Evolutionary conservation across 1,140 invertebrate genomes (phyloP).

Genomic region (Metopolophium dirhodum): DNA sequence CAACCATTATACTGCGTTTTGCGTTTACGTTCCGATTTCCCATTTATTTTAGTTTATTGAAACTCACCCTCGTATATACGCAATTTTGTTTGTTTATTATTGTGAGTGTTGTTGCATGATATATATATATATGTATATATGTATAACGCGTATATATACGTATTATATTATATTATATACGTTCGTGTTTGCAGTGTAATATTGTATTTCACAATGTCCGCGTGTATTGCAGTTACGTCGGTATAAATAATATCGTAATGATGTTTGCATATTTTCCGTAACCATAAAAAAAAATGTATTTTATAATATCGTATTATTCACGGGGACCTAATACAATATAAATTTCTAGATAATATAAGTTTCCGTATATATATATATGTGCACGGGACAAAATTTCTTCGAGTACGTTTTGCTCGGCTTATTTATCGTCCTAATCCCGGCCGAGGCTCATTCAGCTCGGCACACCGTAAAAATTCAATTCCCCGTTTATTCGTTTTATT

Average conservation of each 20-base stretch:
- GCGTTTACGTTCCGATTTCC: background rate
- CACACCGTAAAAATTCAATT: slow-evolving; percentile 54
- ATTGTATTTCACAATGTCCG: slow-evolving; percentile 17
- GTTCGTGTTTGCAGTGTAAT: background rate
- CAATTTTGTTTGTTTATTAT: slow-evolving; percentile 30
- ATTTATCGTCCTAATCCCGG: slow-evolving; percentile 50
- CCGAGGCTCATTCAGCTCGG: slow-evolving; percentile 46
- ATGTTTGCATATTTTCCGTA: slow-evolving; percentile 6
- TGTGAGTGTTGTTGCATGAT: background rate
- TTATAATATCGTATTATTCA: slow-evolving; percentile 1
- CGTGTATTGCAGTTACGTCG: background rate
- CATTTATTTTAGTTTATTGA: slow-evolving; percentile 42
- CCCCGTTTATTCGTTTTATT: slow-evolving; percentile 49
- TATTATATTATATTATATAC: background rate
- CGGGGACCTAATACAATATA: slow-evolving; percentile 36
- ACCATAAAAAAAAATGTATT: background rate
- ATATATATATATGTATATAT: background rate
- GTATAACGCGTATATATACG: background rate
- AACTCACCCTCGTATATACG: slow-evolving; percentile 7
- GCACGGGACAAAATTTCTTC: slow-evolving; percentile 26
- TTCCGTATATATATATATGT: background rate
- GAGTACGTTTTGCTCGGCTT: slow-evolving; percentile 35
- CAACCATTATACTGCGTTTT: background rate
- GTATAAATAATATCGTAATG: slow-evolving; percentile 13
- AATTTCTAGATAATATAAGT: slow-evolving; percentile 31